Percentiles rank a stretch among this genome's conserved stretches.
Evolutionary conservation across 2,888 invertebrate genomes (phyloP).

Genomic region (Noctua pronuba): DNA sequence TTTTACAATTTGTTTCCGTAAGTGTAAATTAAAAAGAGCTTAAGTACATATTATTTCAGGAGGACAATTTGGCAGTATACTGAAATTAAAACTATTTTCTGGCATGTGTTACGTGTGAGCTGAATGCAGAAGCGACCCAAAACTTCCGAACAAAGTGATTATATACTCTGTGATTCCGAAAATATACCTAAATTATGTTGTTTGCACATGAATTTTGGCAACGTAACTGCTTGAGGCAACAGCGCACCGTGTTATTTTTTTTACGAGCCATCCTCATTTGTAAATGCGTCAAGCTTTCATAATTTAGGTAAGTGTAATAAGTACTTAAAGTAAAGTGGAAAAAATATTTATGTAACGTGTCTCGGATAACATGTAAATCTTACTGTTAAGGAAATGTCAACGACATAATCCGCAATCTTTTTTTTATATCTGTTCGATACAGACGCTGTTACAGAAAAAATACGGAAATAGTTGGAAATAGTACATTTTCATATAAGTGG

Average conservation of each 20-base stretch:
- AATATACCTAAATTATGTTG: not conserved
- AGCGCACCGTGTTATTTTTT: not conserved
- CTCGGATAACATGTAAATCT: not conserved
- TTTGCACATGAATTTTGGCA: conserved; percentile 5
- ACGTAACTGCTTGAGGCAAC: not conserved
- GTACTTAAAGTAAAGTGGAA: not conserved
- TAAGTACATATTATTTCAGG: not conserved
- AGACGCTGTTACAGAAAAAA: not conserved
- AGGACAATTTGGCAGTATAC: not conserved
- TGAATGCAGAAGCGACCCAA: too few species aligned
- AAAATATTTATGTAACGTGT: conserved; percentile 2
- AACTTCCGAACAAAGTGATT: not conserved
- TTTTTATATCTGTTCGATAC: not conserved
- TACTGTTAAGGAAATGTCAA: conserved; percentile 1
- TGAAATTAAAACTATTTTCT: not conserved
- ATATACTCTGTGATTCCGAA: not conserved
- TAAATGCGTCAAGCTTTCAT: not conserved
- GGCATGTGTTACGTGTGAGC: not conserved
- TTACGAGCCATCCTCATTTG: conserved; percentile 8
- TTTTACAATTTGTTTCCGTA: too few species aligned
- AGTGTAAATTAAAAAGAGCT: not conserved
- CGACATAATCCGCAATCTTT: not conserved
- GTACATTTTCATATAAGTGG: too few species aligned
- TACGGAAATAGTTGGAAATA: too few species aligned
- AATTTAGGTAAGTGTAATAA: conserved; percentile 2